Evolutionary conservation across 2,113 vertebrate species (phyloP).

Genomic region (Salvelinus sp.): DNA sequence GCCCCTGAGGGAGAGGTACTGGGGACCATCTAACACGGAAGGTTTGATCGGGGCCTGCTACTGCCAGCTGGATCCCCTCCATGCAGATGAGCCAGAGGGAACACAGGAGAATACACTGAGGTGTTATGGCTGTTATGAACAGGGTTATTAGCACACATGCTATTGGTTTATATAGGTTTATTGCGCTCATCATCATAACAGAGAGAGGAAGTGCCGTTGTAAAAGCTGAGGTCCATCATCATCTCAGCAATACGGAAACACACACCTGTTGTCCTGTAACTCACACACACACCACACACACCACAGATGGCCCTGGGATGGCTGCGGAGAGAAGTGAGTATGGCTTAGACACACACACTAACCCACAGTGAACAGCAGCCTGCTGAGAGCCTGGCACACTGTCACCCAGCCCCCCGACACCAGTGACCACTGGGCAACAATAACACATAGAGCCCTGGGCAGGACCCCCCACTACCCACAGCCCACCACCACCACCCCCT

Average conservation of each 20-base stretch:
- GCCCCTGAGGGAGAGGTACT: no score
- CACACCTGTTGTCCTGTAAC: background rate
- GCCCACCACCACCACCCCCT: background rate
- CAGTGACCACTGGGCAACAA: background rate
- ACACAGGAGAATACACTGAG: background rate
- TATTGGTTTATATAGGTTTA: background rate
- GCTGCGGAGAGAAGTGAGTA: no score
- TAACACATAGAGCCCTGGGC: background rate
- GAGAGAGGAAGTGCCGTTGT: background rate
- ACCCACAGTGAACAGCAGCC: background rate
- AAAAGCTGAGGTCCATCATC: background rate
- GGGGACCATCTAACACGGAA: background rate
- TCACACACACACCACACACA: background rate
- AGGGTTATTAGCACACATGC: background rate
- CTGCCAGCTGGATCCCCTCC: conserved; percentile 1
- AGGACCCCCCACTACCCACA: background rate
- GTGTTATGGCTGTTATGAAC: background rate
- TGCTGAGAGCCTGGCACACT: background rate
- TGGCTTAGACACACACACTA: no score
- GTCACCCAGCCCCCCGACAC: no score
- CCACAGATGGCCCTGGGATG: no score
- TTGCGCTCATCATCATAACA: background rate
- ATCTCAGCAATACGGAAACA: background rate
- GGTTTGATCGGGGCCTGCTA: background rate
- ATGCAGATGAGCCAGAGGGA: background rate